Conservation (phyloP, 2,797 vertebrate genomes). For the Graptemys geographica region DNA sequence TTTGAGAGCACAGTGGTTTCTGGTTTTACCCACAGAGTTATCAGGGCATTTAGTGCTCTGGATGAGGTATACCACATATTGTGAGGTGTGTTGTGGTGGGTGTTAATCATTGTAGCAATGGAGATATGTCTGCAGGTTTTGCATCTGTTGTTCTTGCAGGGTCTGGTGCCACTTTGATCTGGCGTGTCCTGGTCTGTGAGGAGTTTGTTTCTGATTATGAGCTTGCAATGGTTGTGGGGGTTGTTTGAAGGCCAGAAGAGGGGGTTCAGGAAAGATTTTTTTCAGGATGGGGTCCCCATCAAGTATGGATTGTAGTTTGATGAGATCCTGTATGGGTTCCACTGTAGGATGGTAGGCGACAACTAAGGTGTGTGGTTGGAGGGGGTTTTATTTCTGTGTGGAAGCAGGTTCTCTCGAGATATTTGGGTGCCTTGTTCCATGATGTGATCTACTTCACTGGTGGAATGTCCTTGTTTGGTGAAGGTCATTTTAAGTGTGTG, state of each 20-base stretch:
- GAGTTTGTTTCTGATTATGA: neutral
- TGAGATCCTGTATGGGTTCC: neutral
- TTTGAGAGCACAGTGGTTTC: neutral
- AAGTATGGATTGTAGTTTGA: neutral
- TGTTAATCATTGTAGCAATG: neutral
- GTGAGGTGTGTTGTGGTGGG: neutral
- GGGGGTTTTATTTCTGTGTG: neutral
- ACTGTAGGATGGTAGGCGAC: neutral
- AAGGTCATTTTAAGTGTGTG: neutral
- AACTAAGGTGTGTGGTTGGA: neutral
- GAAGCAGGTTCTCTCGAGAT: neutral
- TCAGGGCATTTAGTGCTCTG: neutral
- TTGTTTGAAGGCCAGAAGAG: neutral
- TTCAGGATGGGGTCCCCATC: neutral
- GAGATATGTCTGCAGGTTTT: neutral
- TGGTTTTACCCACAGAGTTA: neutral
- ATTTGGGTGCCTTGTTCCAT: neutral
- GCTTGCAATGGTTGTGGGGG: neutral
- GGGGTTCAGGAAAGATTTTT: neutral
- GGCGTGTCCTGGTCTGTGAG: neutral
- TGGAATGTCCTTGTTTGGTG: neutral
- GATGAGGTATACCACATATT: neutral
- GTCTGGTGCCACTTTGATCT: neutral
- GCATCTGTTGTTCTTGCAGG: neutral
- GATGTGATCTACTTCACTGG: neutral